These are phyloP conservation scores for Coreoperca whiteheadi DNA, from an alignment of 2,113 vertebrate genomes.

Conservation along the genomic window DNA sequence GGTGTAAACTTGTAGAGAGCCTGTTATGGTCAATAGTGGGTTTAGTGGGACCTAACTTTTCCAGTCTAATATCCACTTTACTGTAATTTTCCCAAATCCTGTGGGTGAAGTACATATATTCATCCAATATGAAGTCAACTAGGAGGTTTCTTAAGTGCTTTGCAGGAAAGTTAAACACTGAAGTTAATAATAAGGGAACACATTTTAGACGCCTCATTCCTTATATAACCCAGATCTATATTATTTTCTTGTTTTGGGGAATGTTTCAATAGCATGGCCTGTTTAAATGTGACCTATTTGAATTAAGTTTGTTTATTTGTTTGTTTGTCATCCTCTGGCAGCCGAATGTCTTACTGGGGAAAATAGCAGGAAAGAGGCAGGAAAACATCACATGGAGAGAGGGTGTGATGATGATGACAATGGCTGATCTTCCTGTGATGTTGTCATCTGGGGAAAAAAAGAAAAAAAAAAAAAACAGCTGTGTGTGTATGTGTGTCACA, in stretches of 20 bases:
- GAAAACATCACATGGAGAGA: constrained; percentile 60
- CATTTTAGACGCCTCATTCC: not conserved
- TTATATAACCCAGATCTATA: not conserved
- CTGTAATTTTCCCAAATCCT: not conserved
- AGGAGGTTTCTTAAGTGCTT: not conserved
- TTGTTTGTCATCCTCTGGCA: constrained; percentile 23
- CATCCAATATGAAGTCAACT: not conserved
- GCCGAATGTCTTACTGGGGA: not conserved
- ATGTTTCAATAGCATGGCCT: not conserved
- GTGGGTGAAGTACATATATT: not conserved
- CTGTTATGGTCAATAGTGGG: not conserved
- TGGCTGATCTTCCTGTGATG: constrained; percentile 74
- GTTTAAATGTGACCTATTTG: not conserved
- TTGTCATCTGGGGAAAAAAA: constrained; percentile 32
- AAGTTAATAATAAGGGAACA: not conserved
- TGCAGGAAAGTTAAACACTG: not conserved
- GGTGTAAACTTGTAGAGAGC: constrained; percentile 56
- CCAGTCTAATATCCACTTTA: not conserved
- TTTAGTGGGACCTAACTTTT: not conserved
- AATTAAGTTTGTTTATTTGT: constrained; percentile 10
- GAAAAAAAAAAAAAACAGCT: not conserved
- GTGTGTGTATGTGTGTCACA: constrained; percentile 7
- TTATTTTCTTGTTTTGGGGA: not conserved
- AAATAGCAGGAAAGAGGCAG: constrained; percentile 59
- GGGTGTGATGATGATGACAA: constrained; percentile 55